Evolutionary conservation across 1,140 invertebrate genomes (phyloP).

Genomic region (Orius laevigatus): DNA sequence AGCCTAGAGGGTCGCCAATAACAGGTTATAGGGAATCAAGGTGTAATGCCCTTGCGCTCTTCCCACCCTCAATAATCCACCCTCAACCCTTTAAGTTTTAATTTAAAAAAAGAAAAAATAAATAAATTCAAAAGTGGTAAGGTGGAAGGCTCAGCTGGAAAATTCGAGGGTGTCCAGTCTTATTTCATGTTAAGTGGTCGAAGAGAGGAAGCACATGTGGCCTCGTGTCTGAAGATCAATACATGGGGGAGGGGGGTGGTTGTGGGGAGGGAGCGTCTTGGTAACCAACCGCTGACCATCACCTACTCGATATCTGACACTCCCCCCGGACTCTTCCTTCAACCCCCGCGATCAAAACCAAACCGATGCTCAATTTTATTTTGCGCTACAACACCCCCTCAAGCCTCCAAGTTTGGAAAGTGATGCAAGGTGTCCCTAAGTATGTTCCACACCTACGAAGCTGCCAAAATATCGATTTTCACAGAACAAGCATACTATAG

Average conservation of each 20-base stretch:
- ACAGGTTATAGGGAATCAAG: slow-evolving; percentile 7
- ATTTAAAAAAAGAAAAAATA: too few species aligned
- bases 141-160: too few species aligned
- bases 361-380: background rate
- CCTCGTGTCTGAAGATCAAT: slow-evolving; percentile 3
- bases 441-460: background rate
- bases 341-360: background rate
- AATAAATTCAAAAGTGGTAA: too few species aligned
- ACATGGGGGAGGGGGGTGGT: background rate
- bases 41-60: slow-evolving; percentile 2
- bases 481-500: too few species aligned
- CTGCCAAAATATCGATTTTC: background rate
- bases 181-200: slow-evolving; percentile 5
- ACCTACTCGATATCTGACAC: slow-evolving; percentile 9
- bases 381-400: background rate
- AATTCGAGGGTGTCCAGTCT: background rate
- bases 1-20: slow-evolving; percentile 1
- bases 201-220: slow-evolving; percentile 2
- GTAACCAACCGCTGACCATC: slow-evolving; percentile 6
- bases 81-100: background rate
- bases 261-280: background rate
- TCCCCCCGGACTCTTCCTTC: background rate
- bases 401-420: background rate
- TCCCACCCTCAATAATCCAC: background rate
- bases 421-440: background rate